A percentile compares a stretch with the other conserved stretches of the same genome.
phyloP scores from a whole-genome alignment of 2,113 vertebrate species.

The Glaucomys volans region DNA sequence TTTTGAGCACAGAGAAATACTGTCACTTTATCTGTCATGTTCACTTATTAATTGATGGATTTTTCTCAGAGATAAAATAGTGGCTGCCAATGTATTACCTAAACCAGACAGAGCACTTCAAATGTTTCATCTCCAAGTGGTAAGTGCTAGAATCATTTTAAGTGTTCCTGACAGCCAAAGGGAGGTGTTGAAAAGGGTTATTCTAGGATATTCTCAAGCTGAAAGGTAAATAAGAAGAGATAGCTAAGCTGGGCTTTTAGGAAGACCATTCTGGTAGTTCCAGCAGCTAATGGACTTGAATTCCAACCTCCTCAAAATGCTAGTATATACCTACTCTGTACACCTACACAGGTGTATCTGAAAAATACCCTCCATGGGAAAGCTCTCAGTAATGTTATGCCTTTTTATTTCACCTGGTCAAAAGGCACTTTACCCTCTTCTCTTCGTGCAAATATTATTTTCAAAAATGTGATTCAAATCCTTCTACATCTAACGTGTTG shows the following conservation, averaged over 20 bases:
- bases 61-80: conserved; percentile 77
- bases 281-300: not conserved
- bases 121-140: conserved; percentile 55
- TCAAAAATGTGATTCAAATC: not conserved
- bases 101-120: conserved; percentile 69
- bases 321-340: not conserved
- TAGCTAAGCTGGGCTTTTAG: not conserved
- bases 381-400: not conserved
- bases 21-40: conserved; percentile 76
- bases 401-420: not conserved
- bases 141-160: conserved; percentile 51
- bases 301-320: not conserved
- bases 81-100: conserved; percentile 69
- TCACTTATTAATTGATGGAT: conserved; percentile 78
- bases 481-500: not conserved
- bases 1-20: conserved; percentile 69
- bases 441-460: not conserved
- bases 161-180: conserved; percentile 43
- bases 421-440: not conserved
- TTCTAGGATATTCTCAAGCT: conserved; percentile 30
- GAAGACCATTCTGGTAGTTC: not conserved
- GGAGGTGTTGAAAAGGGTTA: conserved; percentile 50
- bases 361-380: not conserved
- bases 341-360: not conserved
- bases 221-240: conserved; percentile 14